These are phyloP conservation scores for Morus bassanus DNA, from an alignment of 2,797 vertebrate species.

Conservation along the genomic window DNA sequence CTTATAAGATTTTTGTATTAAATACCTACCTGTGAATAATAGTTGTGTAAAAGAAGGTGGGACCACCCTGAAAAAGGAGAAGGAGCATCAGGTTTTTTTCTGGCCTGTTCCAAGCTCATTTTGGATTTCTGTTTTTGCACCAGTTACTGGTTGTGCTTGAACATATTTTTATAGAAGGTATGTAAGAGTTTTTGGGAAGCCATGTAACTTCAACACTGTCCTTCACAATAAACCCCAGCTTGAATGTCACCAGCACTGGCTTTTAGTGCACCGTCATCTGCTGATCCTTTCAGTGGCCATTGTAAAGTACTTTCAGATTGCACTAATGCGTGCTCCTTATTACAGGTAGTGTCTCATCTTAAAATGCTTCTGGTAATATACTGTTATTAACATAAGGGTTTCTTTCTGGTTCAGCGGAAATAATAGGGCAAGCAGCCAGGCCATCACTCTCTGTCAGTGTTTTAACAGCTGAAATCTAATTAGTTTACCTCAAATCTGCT, in stretches of 20 bases:
- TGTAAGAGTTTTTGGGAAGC: neutral
- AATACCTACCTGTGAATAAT: neutral
- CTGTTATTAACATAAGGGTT: neutral
- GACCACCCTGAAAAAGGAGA: neutral
- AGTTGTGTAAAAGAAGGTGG: neutral
- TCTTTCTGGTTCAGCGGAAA: slow-evolving; percentile 43
- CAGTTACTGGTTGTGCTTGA: neutral
- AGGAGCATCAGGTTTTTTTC: neutral
- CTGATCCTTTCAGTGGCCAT: neutral
- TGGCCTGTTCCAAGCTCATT: neutral
- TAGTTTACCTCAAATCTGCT: slow-evolving; percentile 45
- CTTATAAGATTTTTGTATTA: neutral
- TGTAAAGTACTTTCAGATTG: neutral
- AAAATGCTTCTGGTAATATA: neutral
- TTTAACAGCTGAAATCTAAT: slow-evolving; percentile 43
- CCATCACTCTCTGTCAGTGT: slow-evolving; percentile 1
- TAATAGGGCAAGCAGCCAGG: neutral
- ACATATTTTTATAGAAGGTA: neutral
- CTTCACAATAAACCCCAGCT: neutral
- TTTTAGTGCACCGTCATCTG: neutral
- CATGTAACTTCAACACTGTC: neutral
- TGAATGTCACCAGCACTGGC: neutral
- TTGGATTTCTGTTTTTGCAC: neutral
- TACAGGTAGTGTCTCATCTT: neutral
- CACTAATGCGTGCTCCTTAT: neutral